Evolutionary conservation across 1,140 invertebrate genomes (phyloP).

Genomic region (Asbolus verrucosus): DNA sequence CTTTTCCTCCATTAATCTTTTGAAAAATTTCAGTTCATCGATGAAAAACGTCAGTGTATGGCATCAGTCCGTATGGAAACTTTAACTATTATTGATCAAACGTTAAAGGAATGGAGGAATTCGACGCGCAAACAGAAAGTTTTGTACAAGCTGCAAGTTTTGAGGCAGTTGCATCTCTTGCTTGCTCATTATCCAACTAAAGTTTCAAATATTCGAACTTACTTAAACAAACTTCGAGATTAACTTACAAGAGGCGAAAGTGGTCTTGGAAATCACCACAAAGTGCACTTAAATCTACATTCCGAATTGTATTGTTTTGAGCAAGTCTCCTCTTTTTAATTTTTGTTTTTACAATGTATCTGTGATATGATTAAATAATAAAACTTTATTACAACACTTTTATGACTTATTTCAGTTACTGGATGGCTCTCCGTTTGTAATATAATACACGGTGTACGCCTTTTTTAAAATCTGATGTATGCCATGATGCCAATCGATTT

Average conservation of each 20-base stretch:
- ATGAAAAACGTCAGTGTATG: constrained; percentile 53
- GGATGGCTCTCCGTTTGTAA: constrained; percentile 45
- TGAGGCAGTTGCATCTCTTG: constrained; percentile 56
- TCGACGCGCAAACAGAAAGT: constrained; percentile 50
- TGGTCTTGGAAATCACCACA: neutral
- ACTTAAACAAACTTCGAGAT: constrained; percentile 51
- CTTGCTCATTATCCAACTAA: constrained; percentile 56
- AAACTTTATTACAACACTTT: too few relatives aligned
- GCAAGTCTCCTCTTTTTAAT: constrained; percentile 2
- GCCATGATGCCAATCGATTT: constrained; percentile 68
- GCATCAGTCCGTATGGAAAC: constrained; percentile 55
- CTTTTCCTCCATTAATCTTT: constrained; percentile 6
- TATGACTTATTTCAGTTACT: too few relatives aligned
- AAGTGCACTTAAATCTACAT: constrained; percentile 35
- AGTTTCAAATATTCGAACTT: constrained; percentile 31
- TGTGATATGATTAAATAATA: constrained; percentile 5
- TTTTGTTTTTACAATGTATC: constrained; percentile 12
- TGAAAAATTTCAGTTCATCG: constrained; percentile 48
- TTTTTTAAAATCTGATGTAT: constrained; percentile 62
- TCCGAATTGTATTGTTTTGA: constrained; percentile 12
- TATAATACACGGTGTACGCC: constrained; percentile 61
- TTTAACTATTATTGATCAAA: constrained; percentile 52
- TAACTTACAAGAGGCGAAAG: neutral
- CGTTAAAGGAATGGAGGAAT: constrained; percentile 56
- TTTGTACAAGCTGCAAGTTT: constrained; percentile 54